Percentiles rank a stretch among this genome's conserved stretches.
These are phyloP conservation scores for Heliocidaris erythrogramma DNA, from an alignment of 35 echinoderm and acorn worm species.

Conservation along the genomic window DNA sequence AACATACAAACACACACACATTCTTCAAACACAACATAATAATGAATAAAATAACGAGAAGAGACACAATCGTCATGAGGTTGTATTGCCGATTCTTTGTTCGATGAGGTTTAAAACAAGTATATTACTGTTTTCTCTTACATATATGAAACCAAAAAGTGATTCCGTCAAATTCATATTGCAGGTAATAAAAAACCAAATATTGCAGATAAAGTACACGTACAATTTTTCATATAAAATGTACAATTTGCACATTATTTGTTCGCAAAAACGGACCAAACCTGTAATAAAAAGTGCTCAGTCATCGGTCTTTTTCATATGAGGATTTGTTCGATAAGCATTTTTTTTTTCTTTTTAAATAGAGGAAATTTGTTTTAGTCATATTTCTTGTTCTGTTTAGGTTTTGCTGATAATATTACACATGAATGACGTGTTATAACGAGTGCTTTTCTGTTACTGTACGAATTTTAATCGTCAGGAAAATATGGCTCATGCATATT, in stretches of 20 bases:
- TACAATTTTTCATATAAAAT: neutral
- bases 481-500: neutral
- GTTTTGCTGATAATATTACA: too few relatives aligned
- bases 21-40: neutral
- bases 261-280: neutral
- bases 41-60: neutral
- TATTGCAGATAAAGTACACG: neutral
- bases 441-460: too few relatives aligned
- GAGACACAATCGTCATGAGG: neutral
- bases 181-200: neutral
- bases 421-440: too few relatives aligned
- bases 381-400: too few relatives aligned
- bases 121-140: neutral
- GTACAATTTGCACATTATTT: neutral
- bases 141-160: neutral
- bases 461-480: neutral
- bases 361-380: too few relatives aligned
- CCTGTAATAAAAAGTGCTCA: too few relatives aligned
- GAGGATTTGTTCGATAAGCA: too few relatives aligned
- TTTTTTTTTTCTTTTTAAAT: too few relatives aligned
- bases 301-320: too few relatives aligned
- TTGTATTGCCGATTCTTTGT: neutral
- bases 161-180: neutral
- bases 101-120: neutral
- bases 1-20: too few relatives aligned